Base-by-base conservation (phyloP, 1,140 invertebrate species). In the Drosophila ohnishii region DNA sequence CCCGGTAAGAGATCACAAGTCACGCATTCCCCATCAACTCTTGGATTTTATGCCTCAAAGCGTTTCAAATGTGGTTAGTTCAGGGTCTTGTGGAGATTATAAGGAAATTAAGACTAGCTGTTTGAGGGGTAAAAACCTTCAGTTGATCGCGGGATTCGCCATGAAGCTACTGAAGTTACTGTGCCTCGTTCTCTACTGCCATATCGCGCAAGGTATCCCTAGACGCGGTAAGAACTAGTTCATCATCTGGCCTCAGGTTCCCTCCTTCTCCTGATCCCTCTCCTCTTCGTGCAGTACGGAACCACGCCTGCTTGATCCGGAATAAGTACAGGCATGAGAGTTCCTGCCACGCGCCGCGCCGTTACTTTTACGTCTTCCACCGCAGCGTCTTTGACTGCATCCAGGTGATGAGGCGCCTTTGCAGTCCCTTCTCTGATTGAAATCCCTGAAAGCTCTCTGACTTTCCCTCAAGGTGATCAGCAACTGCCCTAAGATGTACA, bases 1-100 rank as follows among this genome's bases (percentile, higher is more conserved):
- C 90, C 90, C 42, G 90, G 90, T 91, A 91, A 91, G 90, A 74
- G 32, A 19, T 28, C 65, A 35, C 47, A 48, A 16, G 10, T 47
- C 22, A 7, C 45, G 3, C 47, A 32, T 32, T 13, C 10, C 48
- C 16, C 34, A 35, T 22, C n/a, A 3, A 14, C 39, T n/a, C 2
- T 10, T 6, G 25, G 16, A 37, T 32, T 35, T 25, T 34, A 5
- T 2, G 28, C 35, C 39, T 9, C 9, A 47, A 35, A 56, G 51
- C 42, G 51, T 71, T 69, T 70, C 40, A 69, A 69, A 42, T 40
- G n/a, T 28, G 2, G 2, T 11, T 9, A 19, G 32, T 13, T 7
- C 13, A 14, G 25, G 25, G 25, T 28, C 25, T 28, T 28, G 14
- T 11, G 4, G 9, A 14, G 3, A 19, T 5, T 19, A 14, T 19